Percentiles rank a stretch among this genome's conserved stretches.
Conservation (phyloP, 2,113 vertebrate species). For the Grantiella picta region DNA sequence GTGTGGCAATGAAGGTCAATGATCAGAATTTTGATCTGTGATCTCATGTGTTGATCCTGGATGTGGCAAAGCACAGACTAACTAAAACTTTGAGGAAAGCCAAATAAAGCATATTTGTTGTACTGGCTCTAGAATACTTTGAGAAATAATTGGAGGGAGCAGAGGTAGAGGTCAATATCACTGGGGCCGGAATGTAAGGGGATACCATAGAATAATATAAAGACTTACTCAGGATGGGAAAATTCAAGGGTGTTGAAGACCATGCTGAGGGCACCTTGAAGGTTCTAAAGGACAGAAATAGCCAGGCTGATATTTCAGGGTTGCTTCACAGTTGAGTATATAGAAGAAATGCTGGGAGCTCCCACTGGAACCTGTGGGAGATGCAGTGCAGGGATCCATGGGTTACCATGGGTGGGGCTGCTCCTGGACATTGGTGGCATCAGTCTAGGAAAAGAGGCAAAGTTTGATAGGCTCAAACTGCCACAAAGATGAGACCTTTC, state of each 20-base stretch:
- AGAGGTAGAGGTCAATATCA: not conserved
- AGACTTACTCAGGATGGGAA: not conserved
- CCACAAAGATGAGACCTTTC: not conserved
- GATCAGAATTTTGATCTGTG: not conserved
- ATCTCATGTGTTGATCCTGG: not conserved
- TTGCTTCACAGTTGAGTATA: not conserved
- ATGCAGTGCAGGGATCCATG: not conserved
- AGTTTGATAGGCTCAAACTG: not conserved
- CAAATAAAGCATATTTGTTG: not conserved
- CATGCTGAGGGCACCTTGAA: rapidly evolving
- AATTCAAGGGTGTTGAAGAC: not conserved
- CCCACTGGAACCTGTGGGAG: not conserved
- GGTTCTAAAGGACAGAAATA: not conserved
- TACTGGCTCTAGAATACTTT: not conserved
- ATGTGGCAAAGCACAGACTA: not conserved
- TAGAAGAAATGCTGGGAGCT: not conserved
- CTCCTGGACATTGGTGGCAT: not conserved
- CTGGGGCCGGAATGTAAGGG: not conserved
- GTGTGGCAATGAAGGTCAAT: not conserved
- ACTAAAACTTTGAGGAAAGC: not conserved
- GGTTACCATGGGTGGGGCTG: not conserved
- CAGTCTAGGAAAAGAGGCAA: not conserved
- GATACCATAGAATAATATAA: not conserved
- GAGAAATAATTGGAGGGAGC: not conserved
- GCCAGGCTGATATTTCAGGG: not conserved